Base-by-base conservation (phyloP, 2,797 vertebrate species). In the Eulemur rubriventer region DNA sequence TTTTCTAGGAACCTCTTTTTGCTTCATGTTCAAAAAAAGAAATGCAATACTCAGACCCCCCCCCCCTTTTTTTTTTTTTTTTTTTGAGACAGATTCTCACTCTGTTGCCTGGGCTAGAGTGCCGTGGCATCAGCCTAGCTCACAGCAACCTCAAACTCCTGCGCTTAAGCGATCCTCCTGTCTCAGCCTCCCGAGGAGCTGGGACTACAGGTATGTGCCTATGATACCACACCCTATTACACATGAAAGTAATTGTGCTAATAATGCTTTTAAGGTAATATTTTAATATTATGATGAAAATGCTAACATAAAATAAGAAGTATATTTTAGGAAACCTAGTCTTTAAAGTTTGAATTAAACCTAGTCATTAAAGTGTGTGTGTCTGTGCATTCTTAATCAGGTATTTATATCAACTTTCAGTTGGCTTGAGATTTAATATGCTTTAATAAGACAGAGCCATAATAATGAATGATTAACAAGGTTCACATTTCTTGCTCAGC, bases 271-370 rank as follows among this genome's bases (percentile, higher is more conserved):
- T 30, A 84, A 41, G 41, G 20, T 12, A 95, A 46, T 84, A 50
- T 48, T 79, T 63, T 91, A 93, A 95, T 76, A 16, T 43, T 65
- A 20, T 30, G 24, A 73, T 94, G 41, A n/a, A 91, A 93, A 91
- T 70, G 63, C 24, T 78, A 80, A 70, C 28, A 78, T 86, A 83
- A 95, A 91, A 70, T 76, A 65, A 89, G 52, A 89, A 69, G 22
- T 11, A 4, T 46, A 89, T 70, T 93, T 90, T 93, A 88, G 61
- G 82, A 96, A 90, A 83, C 2, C 0, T 33, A 46, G 18, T 85
- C 48, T 84, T 95, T 97, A 83, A 92, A 75, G 41, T 91, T 83
- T 75, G 65, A 38, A 87, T 80, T 76, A 90, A 97, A 65, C 5
- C 24, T 20, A 76, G n/a, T 81, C 33, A 91, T 46, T 92, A 72